Base-by-base conservation (phyloP, 30 jellyfish, hydroid and myxozoan genomes). In the Aurelia sp. region DNA sequence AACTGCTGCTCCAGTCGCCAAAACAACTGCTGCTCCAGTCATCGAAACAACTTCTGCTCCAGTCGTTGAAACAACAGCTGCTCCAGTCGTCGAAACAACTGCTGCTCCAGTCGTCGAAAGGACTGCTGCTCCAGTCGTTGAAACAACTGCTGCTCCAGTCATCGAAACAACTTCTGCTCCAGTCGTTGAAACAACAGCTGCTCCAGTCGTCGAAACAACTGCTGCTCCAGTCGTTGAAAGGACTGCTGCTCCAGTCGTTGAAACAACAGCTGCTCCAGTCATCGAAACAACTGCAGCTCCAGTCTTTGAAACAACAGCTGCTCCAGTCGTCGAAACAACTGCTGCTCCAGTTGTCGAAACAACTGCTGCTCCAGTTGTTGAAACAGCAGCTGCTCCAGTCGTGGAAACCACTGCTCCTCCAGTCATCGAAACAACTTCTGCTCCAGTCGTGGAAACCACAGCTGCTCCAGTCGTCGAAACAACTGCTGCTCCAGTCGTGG, bases 181-280 rank as follows among this genome's bases (percentile, higher is more conserved):
- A 64, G 74, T 64, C 13, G 74, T 64, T 1, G 40, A 64, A 64
- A 22, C 53, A 2, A 64, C 74, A 3, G 53, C 74, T 16, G 74
- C 74, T 8, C 74, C 74, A 64, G 74, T 64, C 33, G 53, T 51
- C 5, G 82, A 51, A 13, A 47, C 31, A 4, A 22, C 20, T 1
- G 57, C 11, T 71, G 64, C 47, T 13, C 82, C 64, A 71, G 64
- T 71, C 15, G 63, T 71, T 4, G 70, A 27, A 31, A 74, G 13
- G 1, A 60, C 21, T 13, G 55, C 73, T 50, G 59, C 86, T 50
- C 71, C 86, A 47, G 74, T 53, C 52, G 76, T 63, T 1, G 76
- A 51, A 15, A 75, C 57, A 7, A 1, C 19, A 0, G 86, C 15
- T 53, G 74, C 86, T 53, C 75, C 74, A 31, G 76, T 48, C 20